Evolutionary conservation across 2,113 vertebrate genomes (phyloP).

Genomic region (Proteles cristata): DNA sequence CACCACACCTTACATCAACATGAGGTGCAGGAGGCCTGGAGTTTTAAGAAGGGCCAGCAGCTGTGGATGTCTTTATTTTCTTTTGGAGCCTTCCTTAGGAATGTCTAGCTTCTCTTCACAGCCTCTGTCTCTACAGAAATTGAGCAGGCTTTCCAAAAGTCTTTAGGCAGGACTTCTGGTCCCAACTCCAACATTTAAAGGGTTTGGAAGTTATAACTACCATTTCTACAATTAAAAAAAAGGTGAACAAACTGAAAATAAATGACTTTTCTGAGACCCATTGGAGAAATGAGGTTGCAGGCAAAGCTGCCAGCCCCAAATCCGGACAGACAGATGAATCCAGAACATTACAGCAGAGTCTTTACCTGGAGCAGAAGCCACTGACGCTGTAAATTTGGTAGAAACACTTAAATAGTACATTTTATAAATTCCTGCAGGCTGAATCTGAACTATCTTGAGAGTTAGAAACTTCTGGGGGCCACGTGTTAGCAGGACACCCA

Average conservation of each 20-base stretch:
- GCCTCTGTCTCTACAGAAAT: background rate
- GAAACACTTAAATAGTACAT: background rate
- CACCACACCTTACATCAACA: too few species aligned
- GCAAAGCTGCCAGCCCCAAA: background rate
- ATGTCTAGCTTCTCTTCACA: background rate
- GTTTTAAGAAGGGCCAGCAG: background rate
- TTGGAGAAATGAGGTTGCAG: background rate
- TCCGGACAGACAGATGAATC: background rate
- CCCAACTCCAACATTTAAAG: background rate
- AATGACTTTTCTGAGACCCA: background rate
- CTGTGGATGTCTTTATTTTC: background rate
- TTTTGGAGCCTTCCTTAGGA: background rate
- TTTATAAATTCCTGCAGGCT: background rate
- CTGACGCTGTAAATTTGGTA: background rate
- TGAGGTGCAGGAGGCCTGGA: background rate
- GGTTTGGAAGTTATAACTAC: background rate
- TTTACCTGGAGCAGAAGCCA: background rate
- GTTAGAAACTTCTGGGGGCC: background rate
- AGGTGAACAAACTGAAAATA: background rate
- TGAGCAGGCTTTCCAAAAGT: background rate
- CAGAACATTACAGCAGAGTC: background rate
- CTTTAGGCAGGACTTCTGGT: background rate
- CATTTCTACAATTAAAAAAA: background rate
- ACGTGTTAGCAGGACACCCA: background rate
- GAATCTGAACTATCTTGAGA: background rate